Evolutionary conservation across 2,797 vertebrate genomes (phyloP).

Genomic region (Sebastiscus albofasciatus): DNA sequence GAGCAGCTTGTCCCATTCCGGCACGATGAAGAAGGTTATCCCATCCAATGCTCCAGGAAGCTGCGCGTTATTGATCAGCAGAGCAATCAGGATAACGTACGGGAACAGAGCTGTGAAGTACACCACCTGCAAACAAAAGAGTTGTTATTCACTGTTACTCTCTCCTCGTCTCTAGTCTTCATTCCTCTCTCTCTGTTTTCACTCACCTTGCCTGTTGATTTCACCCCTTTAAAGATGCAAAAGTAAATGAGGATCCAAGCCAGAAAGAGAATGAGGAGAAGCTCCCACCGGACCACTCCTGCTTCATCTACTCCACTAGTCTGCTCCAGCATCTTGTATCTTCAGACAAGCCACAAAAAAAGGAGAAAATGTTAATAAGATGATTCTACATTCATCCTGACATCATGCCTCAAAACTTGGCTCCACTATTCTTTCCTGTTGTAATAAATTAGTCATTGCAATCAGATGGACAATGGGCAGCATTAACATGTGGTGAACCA

Average conservation of each 20-base stretch:
- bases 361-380: neutral
- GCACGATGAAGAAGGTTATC: conserved; percentile 82
- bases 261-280: conserved; percentile 80
- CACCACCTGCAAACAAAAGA: conserved; percentile 73
- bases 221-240: conserved; percentile 86
- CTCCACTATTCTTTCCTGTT: neutral
- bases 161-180: neutral
- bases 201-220: conserved; percentile 84
- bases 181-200: neutral
- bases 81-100: conserved; percentile 80
- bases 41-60: conserved; percentile 83
- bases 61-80: conserved; percentile 84
- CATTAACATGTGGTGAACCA: neutral
- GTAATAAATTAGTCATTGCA: neutral
- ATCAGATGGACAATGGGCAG: neutral
- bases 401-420: neutral
- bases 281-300: conserved; percentile 80
- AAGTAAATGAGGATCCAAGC: conserved; percentile 84
- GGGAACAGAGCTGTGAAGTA: conserved; percentile 86
- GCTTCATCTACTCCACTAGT: conserved; percentile 75
- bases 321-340: conserved; percentile 80
- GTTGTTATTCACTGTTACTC: neutral
- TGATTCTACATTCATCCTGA: neutral
- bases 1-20: conserved; percentile 79
- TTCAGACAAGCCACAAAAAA: conserved; percentile 33